Base-by-base conservation (phyloP, 2,113 vertebrate species). In the Dipodomys ordii region DNA sequence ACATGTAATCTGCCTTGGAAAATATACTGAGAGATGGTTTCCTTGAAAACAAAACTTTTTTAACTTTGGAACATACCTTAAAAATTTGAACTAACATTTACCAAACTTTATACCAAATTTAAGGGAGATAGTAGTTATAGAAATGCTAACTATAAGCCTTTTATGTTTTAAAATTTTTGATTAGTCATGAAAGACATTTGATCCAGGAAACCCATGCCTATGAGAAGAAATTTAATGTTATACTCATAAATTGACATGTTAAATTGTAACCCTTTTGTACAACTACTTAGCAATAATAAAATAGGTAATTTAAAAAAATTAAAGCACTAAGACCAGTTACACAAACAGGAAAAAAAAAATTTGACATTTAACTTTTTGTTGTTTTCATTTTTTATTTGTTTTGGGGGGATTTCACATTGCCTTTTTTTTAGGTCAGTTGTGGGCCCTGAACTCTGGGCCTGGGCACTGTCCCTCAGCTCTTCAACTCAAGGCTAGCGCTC, bases 151-250 rank as follows among this genome's bases (percentile, higher is more conserved):
- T 49, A 57, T 32, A 82, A 89, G 22, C 49, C 87, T 85, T 82
- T 69, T 27, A 69, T n/a, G 0, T n/a, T 62, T 78, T 72, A 64
- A 89, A 84, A 77, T 46, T 77, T 91, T 77, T 91, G 53, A 91
- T 30, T 30, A 84, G 20, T 85, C 25, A 22, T 71, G 78, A 83
- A 28, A 88, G 91, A 39, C 32, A 87, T 57, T 92, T 49, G 62
- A 44, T 44, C 27, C 44, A 82, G 35, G 13, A 89, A 82, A 94
- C 64, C 16, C 35, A 27, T 28, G 71, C 57, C 71, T 80, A 25
- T 68, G n/a, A 87, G 16, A 62, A 80, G 49, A 95, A 86, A 72
- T 93, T 49, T 49, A 49, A 49, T 12, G 12, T 49, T 49, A 49
- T 49, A 49, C 49, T 49, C 8, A 49, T 49, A 49, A 49, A 49